Conservation (phyloP, 2,113 vertebrate genomes). For the Galemys pyrenaicus region DNA sequence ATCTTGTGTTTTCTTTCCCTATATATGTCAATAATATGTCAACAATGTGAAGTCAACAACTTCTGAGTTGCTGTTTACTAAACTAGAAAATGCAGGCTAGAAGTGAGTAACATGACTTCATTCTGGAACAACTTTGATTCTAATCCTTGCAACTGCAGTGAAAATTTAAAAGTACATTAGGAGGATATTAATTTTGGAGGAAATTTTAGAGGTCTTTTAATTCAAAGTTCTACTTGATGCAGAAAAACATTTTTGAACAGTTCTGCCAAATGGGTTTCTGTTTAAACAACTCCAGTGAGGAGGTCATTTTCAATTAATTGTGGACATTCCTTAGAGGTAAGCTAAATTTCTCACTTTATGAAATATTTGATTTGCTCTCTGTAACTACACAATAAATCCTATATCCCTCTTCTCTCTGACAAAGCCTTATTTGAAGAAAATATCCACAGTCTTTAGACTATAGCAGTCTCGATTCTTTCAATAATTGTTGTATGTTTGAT, state of each 20-base stretch:
- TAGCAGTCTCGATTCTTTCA: constrained; percentile 23
- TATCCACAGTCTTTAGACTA: constrained; percentile 38
- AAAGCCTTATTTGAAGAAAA: constrained; percentile 50
- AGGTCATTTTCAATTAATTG: constrained; percentile 42
- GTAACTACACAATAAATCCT: constrained; percentile 32
- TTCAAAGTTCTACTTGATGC: constrained; percentile 33
- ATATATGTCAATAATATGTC: not conserved
- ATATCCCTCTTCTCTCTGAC: not conserved
- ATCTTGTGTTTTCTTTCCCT: too few relatives aligned
- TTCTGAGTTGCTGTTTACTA: constrained; percentile 21
- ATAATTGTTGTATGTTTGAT: constrained; percentile 17
- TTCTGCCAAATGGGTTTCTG: constrained; percentile 33
- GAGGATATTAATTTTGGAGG: not conserved
- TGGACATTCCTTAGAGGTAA: constrained; percentile 18
- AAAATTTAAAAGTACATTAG: not conserved
- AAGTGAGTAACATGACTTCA: not conserved
- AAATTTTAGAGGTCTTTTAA: constrained; percentile 1
- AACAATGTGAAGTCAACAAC: not conserved
- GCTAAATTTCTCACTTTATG: not conserved
- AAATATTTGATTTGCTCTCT: constrained; percentile 39
- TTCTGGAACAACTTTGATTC: constrained; percentile 1
- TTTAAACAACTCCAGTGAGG: constrained; percentile 4
- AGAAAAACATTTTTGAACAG: constrained; percentile 41
- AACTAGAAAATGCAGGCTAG: not conserved
- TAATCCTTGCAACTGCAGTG: not conserved